Percentiles rank a stretch among this genome's conserved stretches.
phyloP scores from a whole-genome alignment of 2,797 vertebrate species.

The Botia almorhae region DNA sequence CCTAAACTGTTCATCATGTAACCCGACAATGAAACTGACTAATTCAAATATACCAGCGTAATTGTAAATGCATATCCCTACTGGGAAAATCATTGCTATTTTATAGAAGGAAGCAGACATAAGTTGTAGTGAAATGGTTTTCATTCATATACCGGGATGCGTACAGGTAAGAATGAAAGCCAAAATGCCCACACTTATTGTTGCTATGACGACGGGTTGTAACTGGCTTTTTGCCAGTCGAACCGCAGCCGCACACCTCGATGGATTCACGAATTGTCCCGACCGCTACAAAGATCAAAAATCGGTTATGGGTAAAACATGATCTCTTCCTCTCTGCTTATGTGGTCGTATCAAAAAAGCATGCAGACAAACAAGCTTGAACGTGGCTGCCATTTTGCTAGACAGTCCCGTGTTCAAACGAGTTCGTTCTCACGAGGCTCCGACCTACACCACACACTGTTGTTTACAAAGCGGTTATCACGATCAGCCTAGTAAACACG shows the following conservation, averaged over 20 bases:
- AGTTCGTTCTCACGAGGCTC: slow-evolving; percentile 34
- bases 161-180: slow-evolving; percentile 31
- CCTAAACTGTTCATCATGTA: background rate
- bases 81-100: background rate
- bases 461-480: slow-evolving; percentile 13
- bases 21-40: slow-evolving; percentile 10
- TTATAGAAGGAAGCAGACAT: background rate
- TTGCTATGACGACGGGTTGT: slow-evolving; percentile 62
- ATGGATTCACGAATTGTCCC: slow-evolving; percentile 2
- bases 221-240: slow-evolving; percentile 53
- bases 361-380: slow-evolving; percentile 2
- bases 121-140: background rate
- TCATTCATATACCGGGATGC: background rate
- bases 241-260: slow-evolving; percentile 8
- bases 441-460: slow-evolving; percentile 30
- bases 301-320: background rate
- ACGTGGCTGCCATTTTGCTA: slow-evolving; percentile 62
- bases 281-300: slow-evolving; percentile 2
- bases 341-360: slow-evolving; percentile 13
- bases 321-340: background rate
- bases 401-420: slow-evolving; percentile 47
- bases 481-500: background rate
- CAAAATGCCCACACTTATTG: slow-evolving; percentile 43
- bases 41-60: background rate
- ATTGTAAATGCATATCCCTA: background rate